phyloP scores from a whole-genome alignment of 2,113 vertebrate species.

The Aepyceros melampus region DNA sequence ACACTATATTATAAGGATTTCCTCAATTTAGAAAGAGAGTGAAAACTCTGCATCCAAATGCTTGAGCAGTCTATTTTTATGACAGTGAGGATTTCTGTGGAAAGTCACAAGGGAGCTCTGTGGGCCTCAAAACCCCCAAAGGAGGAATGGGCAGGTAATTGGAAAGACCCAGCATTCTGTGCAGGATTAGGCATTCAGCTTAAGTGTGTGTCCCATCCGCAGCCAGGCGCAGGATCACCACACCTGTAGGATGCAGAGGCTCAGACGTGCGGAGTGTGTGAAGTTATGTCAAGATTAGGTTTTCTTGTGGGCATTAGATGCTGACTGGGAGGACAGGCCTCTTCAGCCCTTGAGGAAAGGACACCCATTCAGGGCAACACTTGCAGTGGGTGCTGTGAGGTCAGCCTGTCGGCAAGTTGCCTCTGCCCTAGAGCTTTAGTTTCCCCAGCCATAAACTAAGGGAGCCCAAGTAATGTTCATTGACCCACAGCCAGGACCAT shows the following conservation, averaged over 20 bases:
- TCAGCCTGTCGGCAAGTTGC: background rate
- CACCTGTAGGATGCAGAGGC: background rate
- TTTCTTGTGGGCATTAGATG: slow-evolving; percentile 37
- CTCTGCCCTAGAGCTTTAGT: background rate
- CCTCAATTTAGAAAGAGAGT: slow-evolving; percentile 75
- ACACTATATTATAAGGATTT: slow-evolving; percentile 59
- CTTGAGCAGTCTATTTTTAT: slow-evolving; percentile 72
- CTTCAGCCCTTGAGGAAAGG: background rate
- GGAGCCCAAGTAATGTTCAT: background rate
- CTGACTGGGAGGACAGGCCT: background rate
- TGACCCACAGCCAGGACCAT: background rate
- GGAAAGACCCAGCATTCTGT: slow-evolving; percentile 27
- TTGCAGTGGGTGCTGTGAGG: accelerated
- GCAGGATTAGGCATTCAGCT: background rate
- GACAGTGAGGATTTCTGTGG: slow-evolving; percentile 65
- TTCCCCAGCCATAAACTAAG: background rate
- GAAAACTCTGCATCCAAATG: slow-evolving; percentile 72
- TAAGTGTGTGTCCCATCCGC: background rate
- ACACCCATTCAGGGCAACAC: background rate
- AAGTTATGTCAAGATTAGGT: background rate
- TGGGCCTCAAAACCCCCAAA: slow-evolving; percentile 27
- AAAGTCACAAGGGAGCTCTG: slow-evolving; percentile 63
- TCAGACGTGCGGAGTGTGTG: background rate
- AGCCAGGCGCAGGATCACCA: background rate
- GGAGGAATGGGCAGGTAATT: background rate